phyloP scores from a whole-genome alignment of 2,797 vertebrate genomes.

The Takifugu rubripes region DNA sequence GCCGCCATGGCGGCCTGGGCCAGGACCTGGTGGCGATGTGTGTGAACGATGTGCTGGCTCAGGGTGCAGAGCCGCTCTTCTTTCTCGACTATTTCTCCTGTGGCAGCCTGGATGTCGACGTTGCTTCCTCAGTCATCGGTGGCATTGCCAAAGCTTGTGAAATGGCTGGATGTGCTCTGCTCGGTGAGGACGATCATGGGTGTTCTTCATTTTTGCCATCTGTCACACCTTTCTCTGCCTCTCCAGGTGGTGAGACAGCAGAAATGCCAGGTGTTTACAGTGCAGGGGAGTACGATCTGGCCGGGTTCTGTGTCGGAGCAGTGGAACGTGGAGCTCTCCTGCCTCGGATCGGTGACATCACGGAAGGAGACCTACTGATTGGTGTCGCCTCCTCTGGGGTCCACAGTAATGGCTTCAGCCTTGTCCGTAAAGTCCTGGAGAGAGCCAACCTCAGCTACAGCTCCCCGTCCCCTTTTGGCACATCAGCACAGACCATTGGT shows the following conservation, averaged over 20 bases:
- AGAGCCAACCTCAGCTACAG: slow-evolving; percentile 73
- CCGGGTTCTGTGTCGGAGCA: slow-evolving; percentile 90
- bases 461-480: slow-evolving; percentile 74
- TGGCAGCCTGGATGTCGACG: slow-evolving; percentile 82
- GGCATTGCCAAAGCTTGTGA: slow-evolving; percentile 87
- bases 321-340: slow-evolving; percentile 84
- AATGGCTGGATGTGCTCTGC: slow-evolving; percentile 86
- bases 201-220: too few species aligned
- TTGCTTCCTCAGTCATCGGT: slow-evolving; percentile 79
- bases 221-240: background rate
- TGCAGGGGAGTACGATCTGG: slow-evolving; percentile 89
- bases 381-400: slow-evolving; percentile 91
- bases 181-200: slow-evolving; percentile 75
- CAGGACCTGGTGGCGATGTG: slow-evolving; percentile 98
- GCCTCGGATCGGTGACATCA: slow-evolving; percentile 80
- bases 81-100: slow-evolving; percentile 98
- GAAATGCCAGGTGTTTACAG: slow-evolving; percentile 94
- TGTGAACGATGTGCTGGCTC: slow-evolving; percentile 93
- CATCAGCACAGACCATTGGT: slow-evolving; percentile 82
- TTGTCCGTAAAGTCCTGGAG: slow-evolving; percentile 88
- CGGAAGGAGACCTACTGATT: slow-evolving; percentile 82
- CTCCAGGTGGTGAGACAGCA: slow-evolving; percentile 90
- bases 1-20: slow-evolving; percentile 82
- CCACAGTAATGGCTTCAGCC: slow-evolving; percentile 97
- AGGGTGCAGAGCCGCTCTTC: slow-evolving; percentile 94